Base-by-base conservation (phyloP, 1,140 invertebrate genomes). In the Bicyclus anynana region DNA sequence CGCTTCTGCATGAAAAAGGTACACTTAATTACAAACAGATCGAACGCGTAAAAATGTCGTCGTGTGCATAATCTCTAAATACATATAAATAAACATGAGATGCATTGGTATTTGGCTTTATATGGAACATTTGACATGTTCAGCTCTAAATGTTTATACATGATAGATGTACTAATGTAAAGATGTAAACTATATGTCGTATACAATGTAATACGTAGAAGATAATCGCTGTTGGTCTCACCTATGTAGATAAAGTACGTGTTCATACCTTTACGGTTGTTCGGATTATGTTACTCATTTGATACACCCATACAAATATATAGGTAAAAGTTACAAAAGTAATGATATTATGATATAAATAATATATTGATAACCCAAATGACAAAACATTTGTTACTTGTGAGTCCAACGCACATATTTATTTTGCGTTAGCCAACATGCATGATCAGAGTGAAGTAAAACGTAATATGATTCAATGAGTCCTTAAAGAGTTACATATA, bases 41-140 rank as follows among this genome's bases (percentile, higher is more conserved):
- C 2, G 29, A 4, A 3, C 10, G 7, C 0, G 29, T n/a, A 12
- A 12, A 12, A 33, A 33, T 7, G 4, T 33, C 29, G 29, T 33
- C 1, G 29, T 33, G 29, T 33, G 29, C 10, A n/a, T 12, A 33
- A 12, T 7, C 29, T n/a, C 29, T 33, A 12, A 59, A 73, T 70
- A 74, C 59, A 72, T 82, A 84, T 84, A 79, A 82, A 80, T 85
- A 84, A 33, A 81, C 74, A 87, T 66, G 70, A 82, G 77, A 87
- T 87, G 84, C 84, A 87, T 86, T 87, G 84, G 84, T 87, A 87
- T 79, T 83, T 84, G 84, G 84, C 84, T 87, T 87, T 87, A 87
- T 81, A 77, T 60, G 72, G 80, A 80, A 84, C 80, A 80, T 81
- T 72, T 71, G 68, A 69, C 71, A 79, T 85, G 81, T 84, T 83